A percentile compares a stretch with the other conserved stretches of the same genome.
Evolutionary conservation across 2,888 invertebrate species (phyloP).

Genomic region (Sympetrum striolatum): DNA sequence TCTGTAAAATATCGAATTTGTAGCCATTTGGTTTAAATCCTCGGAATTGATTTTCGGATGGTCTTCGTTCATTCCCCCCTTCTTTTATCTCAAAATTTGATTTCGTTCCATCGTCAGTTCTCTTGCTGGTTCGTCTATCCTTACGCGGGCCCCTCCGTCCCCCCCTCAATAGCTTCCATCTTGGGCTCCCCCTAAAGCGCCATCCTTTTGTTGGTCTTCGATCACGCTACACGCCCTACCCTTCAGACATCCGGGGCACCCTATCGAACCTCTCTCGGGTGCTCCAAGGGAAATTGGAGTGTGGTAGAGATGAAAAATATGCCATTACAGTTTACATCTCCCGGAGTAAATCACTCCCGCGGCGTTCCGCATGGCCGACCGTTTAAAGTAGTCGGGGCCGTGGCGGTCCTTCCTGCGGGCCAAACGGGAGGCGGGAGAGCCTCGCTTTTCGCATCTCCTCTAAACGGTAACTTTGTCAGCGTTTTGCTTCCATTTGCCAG

Average conservation of each 20-base stretch:
- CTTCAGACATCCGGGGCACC: neutral
- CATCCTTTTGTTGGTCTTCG: neutral
- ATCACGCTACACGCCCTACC: neutral
- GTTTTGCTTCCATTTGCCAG: neutral
- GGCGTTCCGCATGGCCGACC: neutral
- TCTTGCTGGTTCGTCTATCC: neutral
- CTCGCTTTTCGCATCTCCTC: neutral
- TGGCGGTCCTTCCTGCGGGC: neutral
- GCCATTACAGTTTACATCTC: neutral
- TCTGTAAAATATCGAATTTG: no score
- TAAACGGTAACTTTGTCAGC: neutral
- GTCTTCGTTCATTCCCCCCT: no score
- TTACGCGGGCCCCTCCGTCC: neutral
- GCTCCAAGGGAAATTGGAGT: neutral
- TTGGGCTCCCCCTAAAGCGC: neutral
- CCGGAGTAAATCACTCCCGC: slow-evolving; percentile 1
- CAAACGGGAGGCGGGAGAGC: neutral
- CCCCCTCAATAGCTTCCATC: neutral
- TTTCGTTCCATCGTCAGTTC: no score
- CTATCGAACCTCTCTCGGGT: neutral
- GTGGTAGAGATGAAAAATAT: neutral
- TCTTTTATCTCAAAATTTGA: no score
- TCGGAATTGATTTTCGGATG: no score
- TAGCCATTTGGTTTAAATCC: no score
- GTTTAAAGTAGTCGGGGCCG: neutral